These are phyloP conservation scores for Telmatochromis bifrenatus DNA, from an alignment of 2,113 vertebrate genomes.

Conservation along the genomic window DNA sequence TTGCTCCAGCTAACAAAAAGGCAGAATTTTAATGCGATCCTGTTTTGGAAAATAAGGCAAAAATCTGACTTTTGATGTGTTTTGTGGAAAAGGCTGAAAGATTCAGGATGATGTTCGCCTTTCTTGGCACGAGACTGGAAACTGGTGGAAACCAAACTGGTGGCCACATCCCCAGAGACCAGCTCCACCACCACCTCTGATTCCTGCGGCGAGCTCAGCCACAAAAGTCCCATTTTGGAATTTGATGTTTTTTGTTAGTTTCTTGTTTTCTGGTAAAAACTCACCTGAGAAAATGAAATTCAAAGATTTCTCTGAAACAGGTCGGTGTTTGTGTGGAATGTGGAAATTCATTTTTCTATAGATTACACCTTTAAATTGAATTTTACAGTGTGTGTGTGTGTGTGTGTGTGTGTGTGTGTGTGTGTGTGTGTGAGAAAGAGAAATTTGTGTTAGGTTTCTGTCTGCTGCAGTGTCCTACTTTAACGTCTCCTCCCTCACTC, in stretches of 20 bases:
- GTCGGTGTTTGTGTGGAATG: not conserved
- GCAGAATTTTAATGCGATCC: not conserved
- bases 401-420: not conserved
- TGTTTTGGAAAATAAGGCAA: not conserved
- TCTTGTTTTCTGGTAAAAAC: not conserved
- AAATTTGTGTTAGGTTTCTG: not conserved
- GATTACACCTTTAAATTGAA: not conserved
- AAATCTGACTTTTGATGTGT: not conserved
- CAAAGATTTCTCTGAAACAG: accelerated
- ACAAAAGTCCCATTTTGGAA: not conserved
- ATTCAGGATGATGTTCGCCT: not conserved
- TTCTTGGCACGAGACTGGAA: not conserved
- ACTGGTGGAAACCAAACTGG: not conserved
- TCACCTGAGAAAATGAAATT: not conserved
- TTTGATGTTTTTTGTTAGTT: not conserved
- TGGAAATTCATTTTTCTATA: not conserved
- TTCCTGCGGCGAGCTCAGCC: not conserved
- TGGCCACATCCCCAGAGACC: not conserved
- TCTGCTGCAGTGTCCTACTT: slow-evolving; percentile 66
- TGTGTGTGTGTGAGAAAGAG: not conserved
- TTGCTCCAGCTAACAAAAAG: not conserved
- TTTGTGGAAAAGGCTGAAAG: not conserved
- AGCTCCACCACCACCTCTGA: not conserved
- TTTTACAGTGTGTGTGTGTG: not conserved
- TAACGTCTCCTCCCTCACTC: slow-evolving; percentile 28